Conservation (phyloP, 2,797 vertebrate species). For the Lagodon rhomboides region DNA sequence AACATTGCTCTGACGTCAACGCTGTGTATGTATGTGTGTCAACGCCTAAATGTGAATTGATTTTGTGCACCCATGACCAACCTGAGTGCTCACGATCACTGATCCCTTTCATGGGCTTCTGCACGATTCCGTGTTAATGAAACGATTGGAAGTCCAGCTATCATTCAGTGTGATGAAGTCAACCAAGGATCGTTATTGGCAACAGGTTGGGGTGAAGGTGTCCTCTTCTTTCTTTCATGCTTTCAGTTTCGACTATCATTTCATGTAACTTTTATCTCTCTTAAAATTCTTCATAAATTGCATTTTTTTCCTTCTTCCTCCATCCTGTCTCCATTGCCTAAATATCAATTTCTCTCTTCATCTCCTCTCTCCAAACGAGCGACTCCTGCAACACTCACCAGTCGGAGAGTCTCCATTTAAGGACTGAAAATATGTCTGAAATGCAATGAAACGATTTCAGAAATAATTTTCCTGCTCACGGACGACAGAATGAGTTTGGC, state of each 20-base stretch:
- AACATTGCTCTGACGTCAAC: slow-evolving; percentile 36
- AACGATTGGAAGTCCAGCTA: slow-evolving; percentile 22
- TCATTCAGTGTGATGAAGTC: slow-evolving; percentile 30
- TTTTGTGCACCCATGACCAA: slow-evolving; percentile 41
- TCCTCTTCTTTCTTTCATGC: neutral
- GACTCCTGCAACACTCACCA: neutral
- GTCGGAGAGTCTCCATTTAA: neutral
- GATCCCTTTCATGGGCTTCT: slow-evolving; percentile 13
- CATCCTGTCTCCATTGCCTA: neutral
- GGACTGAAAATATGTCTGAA: slow-evolving; percentile 14
- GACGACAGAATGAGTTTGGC: slow-evolving; percentile 1
- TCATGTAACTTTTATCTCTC: neutral
- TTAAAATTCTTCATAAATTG: neutral
- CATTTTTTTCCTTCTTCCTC: neutral
- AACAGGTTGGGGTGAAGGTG: slow-evolving; percentile 3
- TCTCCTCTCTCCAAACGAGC: neutral
- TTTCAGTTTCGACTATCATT: slow-evolving; percentile 11
- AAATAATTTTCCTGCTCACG: slow-evolving; percentile 11
- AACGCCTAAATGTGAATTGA: slow-evolving; percentile 53
- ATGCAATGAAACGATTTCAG: slow-evolving; percentile 3
- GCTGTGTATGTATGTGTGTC: slow-evolving; percentile 22
- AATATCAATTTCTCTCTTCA: slow-evolving; percentile 6
- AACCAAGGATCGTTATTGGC: slow-evolving; percentile 2
- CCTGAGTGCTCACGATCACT: slow-evolving; percentile 1
- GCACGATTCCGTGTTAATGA: slow-evolving; percentile 34